phyloP scores from a whole-genome alignment of 2,888 invertebrate genomes.

The Harmothoe impar region DNA sequence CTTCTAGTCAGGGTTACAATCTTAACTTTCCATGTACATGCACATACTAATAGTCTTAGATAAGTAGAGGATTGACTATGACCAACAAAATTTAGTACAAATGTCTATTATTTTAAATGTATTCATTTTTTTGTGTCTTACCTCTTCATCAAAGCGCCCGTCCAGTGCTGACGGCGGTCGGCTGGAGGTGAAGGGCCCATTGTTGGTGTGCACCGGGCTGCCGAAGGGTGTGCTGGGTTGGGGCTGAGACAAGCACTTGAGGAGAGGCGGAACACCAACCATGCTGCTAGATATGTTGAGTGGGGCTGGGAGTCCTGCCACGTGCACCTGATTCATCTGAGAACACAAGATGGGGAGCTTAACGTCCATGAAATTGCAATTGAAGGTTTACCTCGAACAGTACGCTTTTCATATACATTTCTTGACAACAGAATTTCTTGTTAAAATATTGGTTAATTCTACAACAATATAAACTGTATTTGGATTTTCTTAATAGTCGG shows the following conservation, averaged over 20 bases:
- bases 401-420: not conserved
- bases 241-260: constrained; percentile 85
- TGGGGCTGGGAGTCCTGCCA: constrained; percentile 78
- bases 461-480: too few species aligned
- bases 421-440: not conserved
- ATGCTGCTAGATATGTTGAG: constrained; percentile 74
- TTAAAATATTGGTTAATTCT: too few species aligned
- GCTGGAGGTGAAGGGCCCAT: constrained; percentile 86
- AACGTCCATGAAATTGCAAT: too few species aligned
- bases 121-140: too few species aligned
- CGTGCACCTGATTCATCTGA: constrained; percentile 89
- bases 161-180: constrained; percentile 85
- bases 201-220: constrained; percentile 73
- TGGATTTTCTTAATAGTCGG: too few species aligned
- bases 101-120: too few species aligned
- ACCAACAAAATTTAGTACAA: too few species aligned
- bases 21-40: too few species aligned
- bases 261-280: constrained; percentile 74
- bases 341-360: constrained; percentile 35
- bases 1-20: too few species aligned
- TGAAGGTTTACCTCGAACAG: not conserved
- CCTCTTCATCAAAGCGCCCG: constrained; percentile 86
- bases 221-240: constrained; percentile 76
- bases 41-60: too few species aligned
- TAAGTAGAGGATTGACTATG: too few species aligned